phyloP scores from a whole-genome alignment of 2,888 invertebrate species.

The Lasioglossum villosulum region DNA sequence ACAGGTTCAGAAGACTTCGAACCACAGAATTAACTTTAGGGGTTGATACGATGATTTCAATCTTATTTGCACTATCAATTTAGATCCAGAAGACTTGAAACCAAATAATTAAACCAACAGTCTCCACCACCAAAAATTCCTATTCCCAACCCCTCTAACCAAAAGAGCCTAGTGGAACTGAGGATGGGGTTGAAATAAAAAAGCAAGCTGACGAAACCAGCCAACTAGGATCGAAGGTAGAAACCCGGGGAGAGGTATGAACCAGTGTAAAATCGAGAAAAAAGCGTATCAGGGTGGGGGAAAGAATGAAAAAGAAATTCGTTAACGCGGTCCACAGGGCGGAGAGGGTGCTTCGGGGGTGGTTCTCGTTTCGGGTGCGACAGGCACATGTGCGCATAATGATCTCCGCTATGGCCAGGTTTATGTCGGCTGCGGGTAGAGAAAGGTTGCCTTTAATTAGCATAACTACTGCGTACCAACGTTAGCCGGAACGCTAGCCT shows the following conservation, averaged over 20 bases:
- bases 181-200: not conserved
- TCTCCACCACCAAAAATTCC: not conserved
- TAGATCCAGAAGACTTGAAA: not conserved
- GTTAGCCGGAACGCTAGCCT: constrained; percentile 72
- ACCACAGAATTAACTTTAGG: no score
- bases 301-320: constrained; percentile 32
- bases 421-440: constrained; percentile 55
- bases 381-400: constrained; percentile 72
- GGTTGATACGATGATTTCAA: no score
- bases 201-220: not conserved
- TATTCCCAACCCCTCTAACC: not conserved
- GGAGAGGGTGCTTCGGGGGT: not conserved
- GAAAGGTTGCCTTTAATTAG: constrained; percentile 80
- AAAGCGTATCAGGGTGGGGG: not conserved
- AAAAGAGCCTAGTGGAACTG: not conserved
- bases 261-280: not conserved
- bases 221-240: not conserved
- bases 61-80: not conserved
- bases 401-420: constrained; percentile 63
- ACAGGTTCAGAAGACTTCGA: not conserved
- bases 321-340: constrained; percentile 36
- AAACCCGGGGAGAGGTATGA: not conserved
- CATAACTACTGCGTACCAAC: constrained; percentile 81
- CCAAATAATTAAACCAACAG: not conserved
- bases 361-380: constrained; percentile 51